Percentiles rank a stretch among this genome's conserved stretches.
These are phyloP conservation scores for Hypolimnas misippus DNA, from an alignment of 2,888 invertebrate genomes.

Conservation along the genomic window DNA sequence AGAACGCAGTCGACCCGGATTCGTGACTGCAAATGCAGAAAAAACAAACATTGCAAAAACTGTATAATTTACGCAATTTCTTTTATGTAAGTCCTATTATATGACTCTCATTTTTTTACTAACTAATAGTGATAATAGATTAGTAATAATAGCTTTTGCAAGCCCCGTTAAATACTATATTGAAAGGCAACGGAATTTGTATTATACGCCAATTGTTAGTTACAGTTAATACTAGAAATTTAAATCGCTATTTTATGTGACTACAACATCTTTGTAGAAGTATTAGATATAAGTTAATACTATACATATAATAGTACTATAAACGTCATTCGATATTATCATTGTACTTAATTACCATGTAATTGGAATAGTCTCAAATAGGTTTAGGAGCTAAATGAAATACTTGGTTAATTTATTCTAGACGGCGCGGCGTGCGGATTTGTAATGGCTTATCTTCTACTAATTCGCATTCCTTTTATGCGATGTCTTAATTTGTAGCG, in stretches of 20 bases:
- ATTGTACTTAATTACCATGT: not conserved
- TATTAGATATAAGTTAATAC: not conserved
- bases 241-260: too few species aligned
- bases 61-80: conserved; percentile 20
- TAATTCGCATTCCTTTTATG: conserved; percentile 15
- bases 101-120: conserved; percentile 3
- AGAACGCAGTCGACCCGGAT: conserved; percentile 34
- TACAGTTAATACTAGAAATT: not conserved
- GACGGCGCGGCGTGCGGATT: conserved; percentile 17
- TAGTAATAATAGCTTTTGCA: not conserved
- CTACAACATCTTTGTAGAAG: too few species aligned
- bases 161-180: not conserved
- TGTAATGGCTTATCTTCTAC: conserved; percentile 24
- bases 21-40: conserved; percentile 28
- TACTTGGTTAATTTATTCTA: conserved; percentile 31
- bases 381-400: conserved; percentile 11
- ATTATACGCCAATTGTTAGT: not conserved
- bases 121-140: not conserved
- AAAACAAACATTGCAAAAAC: conserved; percentile 4
- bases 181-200: not conserved
- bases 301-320: not conserved
- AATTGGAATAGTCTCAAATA: conserved; percentile 22
- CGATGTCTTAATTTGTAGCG: conserved; percentile 31
- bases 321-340: not conserved
- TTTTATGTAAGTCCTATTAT: conserved; percentile 9